Evolutionary conservation across 2,888 invertebrate genomes (phyloP), one percentile per base, ranked within the genome.

Genomic region (Diploptera punctata): DNA sequence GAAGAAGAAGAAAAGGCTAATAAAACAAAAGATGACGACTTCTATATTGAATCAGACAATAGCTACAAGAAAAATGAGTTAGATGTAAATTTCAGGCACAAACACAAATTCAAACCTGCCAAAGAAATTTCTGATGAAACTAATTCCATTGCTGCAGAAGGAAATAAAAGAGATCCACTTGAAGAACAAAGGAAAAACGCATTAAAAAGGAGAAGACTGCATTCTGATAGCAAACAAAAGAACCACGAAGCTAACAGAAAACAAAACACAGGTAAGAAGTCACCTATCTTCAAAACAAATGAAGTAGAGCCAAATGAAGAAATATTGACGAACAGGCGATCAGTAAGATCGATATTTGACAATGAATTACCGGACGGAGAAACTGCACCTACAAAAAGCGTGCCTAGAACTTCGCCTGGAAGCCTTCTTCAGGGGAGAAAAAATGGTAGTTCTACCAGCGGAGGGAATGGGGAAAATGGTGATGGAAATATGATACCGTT

Each of bases 301-400:
- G 57, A 57, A 29, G 57, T 57, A 0, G 57, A 57, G 10, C 29
- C 26, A 16, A 3, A 13, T 47, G 7, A 19, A n/a, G 29, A n/a
- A 2, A n/a, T 2, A 16, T 29, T 18, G 29, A 10, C 57, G 29
- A 26, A 29, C n/a, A 26, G 67, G 62, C 21, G 72, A 57, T 19
- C 18, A 2, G 61, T n/a, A n/a, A 57, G 76, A 13, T 76, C 76
- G 19, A 73, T 76, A 43, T 21, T 61, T 43, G 76, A 76, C 62
- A 76, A 76, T 65, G 76, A 76, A 71, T 67, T 76, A 21, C 76
- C 76, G 0, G 75, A 74, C 21, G 61, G 54, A 9, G 52, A 67
- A 19, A 19, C 54, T 13, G 61, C 16, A 18, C 57, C 70, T 2
- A 49, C 54, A 9, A 47, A 49, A n/a, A 68, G 29, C 4, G 67